phyloP scores from a whole-genome alignment of 1,140 invertebrate species.

The Tetraneura akinire region DNA sequence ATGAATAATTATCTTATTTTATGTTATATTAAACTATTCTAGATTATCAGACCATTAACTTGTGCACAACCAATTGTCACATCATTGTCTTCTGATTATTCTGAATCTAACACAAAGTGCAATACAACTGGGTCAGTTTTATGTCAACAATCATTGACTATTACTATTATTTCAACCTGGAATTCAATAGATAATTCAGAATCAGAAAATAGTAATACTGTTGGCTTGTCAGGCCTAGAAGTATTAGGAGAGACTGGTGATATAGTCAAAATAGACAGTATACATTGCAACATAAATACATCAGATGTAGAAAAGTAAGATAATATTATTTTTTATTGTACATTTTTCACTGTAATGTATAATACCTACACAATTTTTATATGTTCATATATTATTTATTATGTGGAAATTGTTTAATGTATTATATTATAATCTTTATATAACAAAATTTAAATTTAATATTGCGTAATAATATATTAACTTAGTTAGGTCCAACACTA shows the following conservation, averaged over 20 bases:
- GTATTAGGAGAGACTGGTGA: slow-evolving; percentile 59
- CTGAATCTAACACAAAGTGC: slow-evolving; percentile 3
- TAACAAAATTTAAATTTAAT: no score
- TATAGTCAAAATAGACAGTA: slow-evolving; percentile 55
- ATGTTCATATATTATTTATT: no score
- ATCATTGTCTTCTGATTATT: slow-evolving; percentile 33
- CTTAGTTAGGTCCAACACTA: no score
- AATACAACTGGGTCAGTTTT: slow-evolving; percentile 54
- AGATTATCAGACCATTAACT: slow-evolving; percentile 55
- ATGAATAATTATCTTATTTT: not conserved
- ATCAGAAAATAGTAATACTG: slow-evolving; percentile 12
- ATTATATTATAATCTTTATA: no score
- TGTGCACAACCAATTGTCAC: slow-evolving; percentile 48
- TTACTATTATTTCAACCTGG: slow-evolving; percentile 54
- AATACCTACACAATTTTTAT: no score
- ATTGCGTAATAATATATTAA: no score
- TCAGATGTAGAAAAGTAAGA: slow-evolving; percentile 37
- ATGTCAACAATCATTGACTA: slow-evolving; percentile 53
- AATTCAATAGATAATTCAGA: slow-evolving; percentile 44
- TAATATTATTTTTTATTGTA: slow-evolving; percentile 13
- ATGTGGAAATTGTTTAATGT: no score
- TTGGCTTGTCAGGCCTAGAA: slow-evolving; percentile 64
- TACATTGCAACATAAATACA: slow-evolving; percentile 50
- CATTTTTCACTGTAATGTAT: not conserved
- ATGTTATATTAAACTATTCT: slow-evolving; percentile 4